Base-by-base conservation (phyloP, 2,797 vertebrate species). In the Diplodus sargus region DNA sequence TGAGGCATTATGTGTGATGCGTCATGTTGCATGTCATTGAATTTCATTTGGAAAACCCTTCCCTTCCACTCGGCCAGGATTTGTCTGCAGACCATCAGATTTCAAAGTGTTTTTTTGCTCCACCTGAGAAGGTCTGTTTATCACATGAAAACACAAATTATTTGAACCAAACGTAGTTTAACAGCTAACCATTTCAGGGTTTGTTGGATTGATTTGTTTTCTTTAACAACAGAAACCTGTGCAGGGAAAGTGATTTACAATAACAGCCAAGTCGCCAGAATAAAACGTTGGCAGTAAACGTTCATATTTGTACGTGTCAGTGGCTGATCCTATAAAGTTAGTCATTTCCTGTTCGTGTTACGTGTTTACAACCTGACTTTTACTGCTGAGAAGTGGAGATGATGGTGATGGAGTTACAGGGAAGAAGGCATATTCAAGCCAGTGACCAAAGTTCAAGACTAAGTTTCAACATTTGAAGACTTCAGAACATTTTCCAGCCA, bases 21-120 rank as follows among this genome's bases (percentile, higher is more conserved):
- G 74, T 90, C 84, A 85, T 76, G 70, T 77, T 84, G 73, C 87
- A 84, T 88, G 71, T 86, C 84, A 83, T 48, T 84, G 49, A 54
- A 76, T 85, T 71, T 78, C 70, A 54, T 81, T 76, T 81, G 75
- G 61, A 89, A 87, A 87, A 64, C 56, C 43, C 69, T 70, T 58
- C 12, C 47, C 34, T 34, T 65, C 64, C 53, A 42, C 14, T 54
- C 61, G 66, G 65, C 59, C 70, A 85, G 42, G 25, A 45, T 62
- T 52, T 48, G 48, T 57, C 48, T 76, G 78, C 77, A 45, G 77
- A 54, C 73, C 51, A 60, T 78, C 60, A 77, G 52, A 82, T 84
- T 81, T 84, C 78, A 78, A 80, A 76, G 63, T 90, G 79, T 79
- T 88, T 25, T 25, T 25, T 81, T 34, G 45, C 28, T 48, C 56